Evolutionary conservation across 2,888 invertebrate genomes (phyloP).

Genomic region (Mythimna lalbum): DNA sequence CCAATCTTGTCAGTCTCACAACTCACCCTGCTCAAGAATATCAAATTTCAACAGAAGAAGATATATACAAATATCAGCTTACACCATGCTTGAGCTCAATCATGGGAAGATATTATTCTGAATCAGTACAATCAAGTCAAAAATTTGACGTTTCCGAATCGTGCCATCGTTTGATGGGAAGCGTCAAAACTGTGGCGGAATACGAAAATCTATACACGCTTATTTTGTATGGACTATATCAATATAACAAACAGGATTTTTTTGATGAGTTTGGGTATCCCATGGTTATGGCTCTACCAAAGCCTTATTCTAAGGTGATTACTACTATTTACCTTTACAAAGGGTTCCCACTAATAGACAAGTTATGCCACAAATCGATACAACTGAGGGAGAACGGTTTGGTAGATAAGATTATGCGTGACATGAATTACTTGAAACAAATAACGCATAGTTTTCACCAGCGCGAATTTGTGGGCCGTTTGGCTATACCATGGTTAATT

Average conservation of each 20-base stretch:
- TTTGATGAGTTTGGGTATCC: conserved; percentile 67
- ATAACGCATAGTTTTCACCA: conserved; percentile 54
- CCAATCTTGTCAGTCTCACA: conserved; percentile 67
- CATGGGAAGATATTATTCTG: conserved; percentile 57
- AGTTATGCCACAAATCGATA: conserved; percentile 64
- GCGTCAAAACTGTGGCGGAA: conserved; percentile 70
- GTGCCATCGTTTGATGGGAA: conserved; percentile 61
- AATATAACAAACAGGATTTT: conserved; percentile 67
- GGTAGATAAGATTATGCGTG: conserved; percentile 58
- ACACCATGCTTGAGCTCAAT: conserved; percentile 54
- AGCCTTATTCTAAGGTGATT: conserved; percentile 71
- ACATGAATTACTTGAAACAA: conserved; percentile 54
- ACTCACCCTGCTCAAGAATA: conserved; percentile 58
- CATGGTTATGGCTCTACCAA: conserved; percentile 60
- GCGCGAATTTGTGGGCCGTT: conserved; percentile 30
- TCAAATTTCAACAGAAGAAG: conserved; percentile 60
- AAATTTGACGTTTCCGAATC: conserved; percentile 17
- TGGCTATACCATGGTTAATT: conserved; percentile 72
- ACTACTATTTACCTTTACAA: conserved; percentile 77
- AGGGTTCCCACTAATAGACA: conserved; percentile 75
- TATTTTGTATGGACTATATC: conserved; percentile 65
- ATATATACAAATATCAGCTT: conserved; percentile 29
- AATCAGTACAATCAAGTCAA: conserved; percentile 41
- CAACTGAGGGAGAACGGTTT: conserved; percentile 75
- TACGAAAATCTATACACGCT: conserved; percentile 69